Base-by-base conservation (phyloP, 1,140 invertebrate species). In the Megathymus violae region DNA sequence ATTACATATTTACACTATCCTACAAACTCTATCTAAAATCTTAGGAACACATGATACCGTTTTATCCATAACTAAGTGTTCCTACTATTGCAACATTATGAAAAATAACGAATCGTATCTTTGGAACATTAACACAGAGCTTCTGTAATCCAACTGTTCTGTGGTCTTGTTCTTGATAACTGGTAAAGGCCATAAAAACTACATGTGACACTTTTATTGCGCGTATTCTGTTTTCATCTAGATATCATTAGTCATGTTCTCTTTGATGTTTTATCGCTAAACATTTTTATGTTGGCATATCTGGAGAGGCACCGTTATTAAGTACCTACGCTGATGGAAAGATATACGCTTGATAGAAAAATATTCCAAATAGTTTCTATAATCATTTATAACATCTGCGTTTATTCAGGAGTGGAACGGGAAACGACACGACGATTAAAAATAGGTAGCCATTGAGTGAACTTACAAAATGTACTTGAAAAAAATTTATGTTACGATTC, bases 181-280 rank as follows among this genome's bases (percentile, higher is more conserved):
- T 62, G 63, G 59, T 51, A 51, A 62, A 25, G 65, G 64, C 76
- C 80, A 80, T 78, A 82, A 84, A 85, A 80, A 71, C 56, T 81
- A 82, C 67, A 71, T 68, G 75, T 81, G 85, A 87, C 85, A 88
- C 66, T 84, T 88, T 85, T 88, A 89, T 89, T 83, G 76, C 78
- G 71, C 74, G 76, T 83, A 82, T 84, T 78, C 76, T 78, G 82
- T 88, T 88, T 84, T 88, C 78, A 88, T 88, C 80, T 89, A 80
- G 85, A 86, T 87, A 75, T 75, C 79, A 89, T 89, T 87, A 85
- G 74, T 88, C 78, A 85, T 78, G 74, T 68, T 66, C 36, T 72
- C 85, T 89, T 89, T 89, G 85, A 88, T 83, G 82, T 89, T 88
- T 78, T 82, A 86, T 88, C 74, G 74, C 64, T 69, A 76, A 82